phyloP scores from a whole-genome alignment of 2,113 vertebrate species.

The Aramus guarauna region DNA sequence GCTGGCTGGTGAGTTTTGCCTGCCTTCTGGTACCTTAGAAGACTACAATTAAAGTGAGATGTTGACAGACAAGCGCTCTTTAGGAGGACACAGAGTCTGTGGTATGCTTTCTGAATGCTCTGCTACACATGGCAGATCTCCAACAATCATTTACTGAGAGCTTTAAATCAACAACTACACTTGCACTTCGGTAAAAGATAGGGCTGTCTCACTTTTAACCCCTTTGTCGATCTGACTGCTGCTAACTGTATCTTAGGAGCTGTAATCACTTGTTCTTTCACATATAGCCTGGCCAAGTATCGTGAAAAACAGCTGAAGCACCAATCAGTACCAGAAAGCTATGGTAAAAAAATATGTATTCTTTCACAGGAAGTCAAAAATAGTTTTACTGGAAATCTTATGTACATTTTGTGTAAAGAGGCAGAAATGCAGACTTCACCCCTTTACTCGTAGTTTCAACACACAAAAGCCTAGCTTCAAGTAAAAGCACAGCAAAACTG shows the following conservation, averaged over 20 bases:
- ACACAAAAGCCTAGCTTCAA: neutral
- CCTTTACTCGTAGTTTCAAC: neutral
- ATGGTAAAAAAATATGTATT: neutral
- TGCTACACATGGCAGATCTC: slow-evolving; percentile 62
- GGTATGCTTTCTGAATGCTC: slow-evolving; percentile 31
- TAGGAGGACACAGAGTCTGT: slow-evolving; percentile 16
- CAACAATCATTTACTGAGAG: slow-evolving; percentile 77
- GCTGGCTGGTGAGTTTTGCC: neutral
- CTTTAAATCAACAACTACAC: slow-evolving; percentile 65
- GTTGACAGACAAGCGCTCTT: neutral
- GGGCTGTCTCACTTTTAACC: slow-evolving; percentile 67
- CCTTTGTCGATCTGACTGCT: neutral
- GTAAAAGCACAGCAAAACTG: neutral
- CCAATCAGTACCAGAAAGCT: neutral
- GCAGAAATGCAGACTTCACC: neutral
- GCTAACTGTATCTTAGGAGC: neutral
- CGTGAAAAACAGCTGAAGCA: neutral
- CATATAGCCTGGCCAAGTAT: neutral
- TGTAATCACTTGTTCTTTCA: neutral
- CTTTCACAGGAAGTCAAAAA: neutral
- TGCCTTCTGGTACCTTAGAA: neutral
- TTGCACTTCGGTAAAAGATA: slow-evolving; percentile 50
- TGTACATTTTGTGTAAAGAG: neutral
- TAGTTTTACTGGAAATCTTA: neutral
- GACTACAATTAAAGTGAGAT: neutral